Base-by-base conservation (phyloP, 37 sponge, comb jelly and placozoan species). In the Spongilla lacustris region DNA sequence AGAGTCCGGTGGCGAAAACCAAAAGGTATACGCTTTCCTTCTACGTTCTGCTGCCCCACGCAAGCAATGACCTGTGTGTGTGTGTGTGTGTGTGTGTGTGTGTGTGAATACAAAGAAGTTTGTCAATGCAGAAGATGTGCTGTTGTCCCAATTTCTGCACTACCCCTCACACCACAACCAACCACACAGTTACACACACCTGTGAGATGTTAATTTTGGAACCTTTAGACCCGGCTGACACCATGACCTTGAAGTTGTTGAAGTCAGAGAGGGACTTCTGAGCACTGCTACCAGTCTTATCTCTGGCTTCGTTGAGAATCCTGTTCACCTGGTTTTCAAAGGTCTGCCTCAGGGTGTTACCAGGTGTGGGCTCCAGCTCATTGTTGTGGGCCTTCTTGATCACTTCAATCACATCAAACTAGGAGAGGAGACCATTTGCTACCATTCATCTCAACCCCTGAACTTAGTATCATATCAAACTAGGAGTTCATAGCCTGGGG, bases 241-340 rank as follows among this genome's bases (percentile, higher is more conserved):
- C 98, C 99, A 99, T 99, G 74, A 93, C 93, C 83, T 99, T 99
- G 95, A 99, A 97, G 91, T 97, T 96, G 93, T 99, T 99, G 89
- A 97, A 99, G 67, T 97, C 93, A 14, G 96, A 95, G 73, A 99
- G 81, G 87, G 93, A 92, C 85, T 87, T 84, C 89, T 95, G 99
- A 0, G 99, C 99, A 48, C 93, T 89, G 80, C 94, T 81, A 21
- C 99, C 99, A 12, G 99, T 99, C 91, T 97, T 95, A 89, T 95
- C 96, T 27, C 99, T 91, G 30, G 99, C 99, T 68, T 95, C 96
- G 86, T 99, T 99, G 81, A 99, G 87, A 49, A 99, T 93, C 41
- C 90, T 81, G 89, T 99, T 99, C 32, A 99, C 99, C 81, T 97
- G 96, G 87, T 99, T 99, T 92, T 99, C 99, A 78, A 99, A 99